Evolutionary conservation across 1,140 invertebrate genomes (phyloP).

Genomic region (Atopsyche davidsoni): DNA sequence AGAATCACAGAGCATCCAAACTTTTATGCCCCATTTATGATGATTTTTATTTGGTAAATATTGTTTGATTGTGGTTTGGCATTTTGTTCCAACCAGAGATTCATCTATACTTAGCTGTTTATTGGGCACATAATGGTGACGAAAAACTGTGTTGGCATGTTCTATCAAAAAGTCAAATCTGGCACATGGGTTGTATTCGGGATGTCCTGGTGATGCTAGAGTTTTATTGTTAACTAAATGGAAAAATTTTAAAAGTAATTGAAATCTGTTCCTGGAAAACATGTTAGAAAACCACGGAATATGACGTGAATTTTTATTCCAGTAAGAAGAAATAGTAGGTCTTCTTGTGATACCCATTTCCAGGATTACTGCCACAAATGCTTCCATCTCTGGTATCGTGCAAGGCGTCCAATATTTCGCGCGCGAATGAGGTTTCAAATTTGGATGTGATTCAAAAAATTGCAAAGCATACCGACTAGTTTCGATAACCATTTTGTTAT

Average conservation of each 20-base stretch:
- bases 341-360: constrained; percentile 31
- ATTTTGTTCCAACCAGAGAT: constrained; percentile 29
- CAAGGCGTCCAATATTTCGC: constrained; percentile 18
- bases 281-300: constrained; percentile 34
- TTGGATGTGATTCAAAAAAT: constrained; percentile 18
- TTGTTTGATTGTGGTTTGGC: constrained; percentile 24
- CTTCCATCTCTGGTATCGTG: constrained; percentile 27
- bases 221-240: constrained; percentile 21
- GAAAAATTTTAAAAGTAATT: constrained; percentile 31
- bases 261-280: constrained; percentile 32
- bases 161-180: constrained; percentile 31
- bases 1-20: constrained; percentile 31
- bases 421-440: constrained; percentile 14
- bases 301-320: constrained; percentile 26
- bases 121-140: constrained; percentile 29
- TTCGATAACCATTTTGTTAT: constrained; percentile 20
- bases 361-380: constrained; percentile 28
- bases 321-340: constrained; percentile 30
- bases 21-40: constrained; percentile 31
- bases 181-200: constrained; percentile 30
- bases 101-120: constrained; percentile 31
- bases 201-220: constrained; percentile 21
- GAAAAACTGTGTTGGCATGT: constrained; percentile 31
- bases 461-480: constrained; percentile 18
- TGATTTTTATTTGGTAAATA: constrained; percentile 33